Base-by-base conservation (phyloP, 2,797 vertebrate genomes). In the Gallinago nigripennis region DNA sequence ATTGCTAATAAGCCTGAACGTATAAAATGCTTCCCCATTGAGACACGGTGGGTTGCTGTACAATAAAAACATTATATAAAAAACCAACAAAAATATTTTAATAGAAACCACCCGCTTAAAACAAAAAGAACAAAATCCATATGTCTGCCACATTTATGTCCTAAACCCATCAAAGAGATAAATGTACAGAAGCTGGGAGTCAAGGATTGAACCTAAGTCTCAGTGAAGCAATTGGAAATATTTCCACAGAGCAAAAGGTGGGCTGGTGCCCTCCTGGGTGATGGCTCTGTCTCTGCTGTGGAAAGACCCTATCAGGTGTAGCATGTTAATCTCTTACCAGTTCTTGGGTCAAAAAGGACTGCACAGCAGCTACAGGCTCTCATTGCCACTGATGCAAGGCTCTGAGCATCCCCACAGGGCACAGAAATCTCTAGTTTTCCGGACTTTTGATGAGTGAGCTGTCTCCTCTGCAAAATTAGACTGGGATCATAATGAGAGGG, bases 91-190 rank as follows among this genome's bases (percentile, higher is more conserved):
- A 92, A 96, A 63, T 65, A 65, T 71, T 88, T 89, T 82, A 86
- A 65, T 90, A 83, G 31, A 80, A 94, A 88, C 25, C 17, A 92
- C 41, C 6, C 7, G 5, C 53, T 85, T 83, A 76, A 95, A 88
- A 82, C 24, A 89, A 80, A 91, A 93, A 61, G 21, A 86, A 48
- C 12, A 70, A 97, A 97, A 96, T 93, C 93, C 90, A 93, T 98
- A 96, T 96, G 95, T 96, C 90, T 96, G 48, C 83, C 95, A 97
- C 91, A 96, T 94, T 96, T 95, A 96, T 95, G 70, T 89, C 92
- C 92, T 97, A 96, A 98, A 95, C 33, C 33, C 92, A 94, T 92
- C 92, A 97, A 95, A 97, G 93, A 97, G 61, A 97, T 93, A 96
- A 96, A 97, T 89, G 72, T 94, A 92, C 83, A 96, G 96, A 97